These are phyloP conservation scores for Ctenopoma multispine DNA, from an alignment of 2,797 vertebrate genomes.

Conservation along the genomic window DNA sequence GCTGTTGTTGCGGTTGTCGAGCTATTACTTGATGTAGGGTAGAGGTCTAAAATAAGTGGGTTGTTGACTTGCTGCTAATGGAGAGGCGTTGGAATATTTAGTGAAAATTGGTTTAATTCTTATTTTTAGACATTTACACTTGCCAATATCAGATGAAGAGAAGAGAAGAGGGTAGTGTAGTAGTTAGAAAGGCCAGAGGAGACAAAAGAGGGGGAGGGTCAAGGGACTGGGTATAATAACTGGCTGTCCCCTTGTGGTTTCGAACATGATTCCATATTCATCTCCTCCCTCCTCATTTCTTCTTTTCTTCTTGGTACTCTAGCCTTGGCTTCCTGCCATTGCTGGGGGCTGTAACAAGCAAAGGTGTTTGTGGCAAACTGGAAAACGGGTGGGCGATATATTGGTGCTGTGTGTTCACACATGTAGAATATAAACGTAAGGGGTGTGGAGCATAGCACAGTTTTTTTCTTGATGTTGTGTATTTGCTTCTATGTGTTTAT, in stretches of 20 bases:
- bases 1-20: slow-evolving; percentile 43
- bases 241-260: slow-evolving; percentile 50
- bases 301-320: slow-evolving; percentile 34
- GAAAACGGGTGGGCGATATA: slow-evolving; percentile 57
- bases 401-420: slow-evolving; percentile 52
- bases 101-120: slow-evolving; percentile 33
- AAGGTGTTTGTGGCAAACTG: slow-evolving; percentile 60
- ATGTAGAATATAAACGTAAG: slow-evolving; percentile 62
- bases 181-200: slow-evolving; percentile 33
- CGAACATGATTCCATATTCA: slow-evolving; percentile 48
- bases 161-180: slow-evolving; percentile 31
- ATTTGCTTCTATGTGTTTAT: slow-evolving; percentile 1
- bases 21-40: slow-evolving; percentile 44
- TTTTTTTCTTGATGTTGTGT: neutral
- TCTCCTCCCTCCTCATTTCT: slow-evolving; percentile 51
- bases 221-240: slow-evolving; percentile 54
- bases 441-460: slow-evolving; percentile 20
- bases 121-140: slow-evolving; percentile 5
- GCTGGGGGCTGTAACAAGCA: slow-evolving; percentile 52
- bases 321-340: slow-evolving; percentile 61
- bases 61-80: slow-evolving; percentile 35
- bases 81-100: slow-evolving; percentile 35
- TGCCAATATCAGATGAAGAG: slow-evolving; percentile 40
- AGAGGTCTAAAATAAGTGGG: slow-evolving; percentile 37
- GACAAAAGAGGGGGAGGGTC: slow-evolving; percentile 59